Evolutionary conservation across 1,140 invertebrate species (phyloP).

Genomic region (Nixonia krombeini): DNA sequence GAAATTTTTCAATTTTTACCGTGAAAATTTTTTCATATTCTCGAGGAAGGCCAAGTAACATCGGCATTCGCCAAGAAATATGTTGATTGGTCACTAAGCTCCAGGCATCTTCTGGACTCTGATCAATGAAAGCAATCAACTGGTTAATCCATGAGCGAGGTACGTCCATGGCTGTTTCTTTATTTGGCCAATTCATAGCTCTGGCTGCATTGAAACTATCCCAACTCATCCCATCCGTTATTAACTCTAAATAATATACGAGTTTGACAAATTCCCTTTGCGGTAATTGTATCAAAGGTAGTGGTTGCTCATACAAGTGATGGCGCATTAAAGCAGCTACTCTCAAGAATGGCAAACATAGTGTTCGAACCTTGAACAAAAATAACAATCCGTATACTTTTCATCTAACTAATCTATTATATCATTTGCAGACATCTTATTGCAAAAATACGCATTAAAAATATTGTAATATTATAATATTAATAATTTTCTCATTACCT

Average conservation of each 20-base stretch:
- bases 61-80: slow-evolving; percentile 83
- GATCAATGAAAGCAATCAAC: slow-evolving; percentile 72
- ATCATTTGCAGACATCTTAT: too few relatives aligned
- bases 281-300: slow-evolving; percentile 78
- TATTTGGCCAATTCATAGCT: slow-evolving; percentile 77
- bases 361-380: slow-evolving; percentile 77
- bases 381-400: too few relatives aligned
- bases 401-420: too few relatives aligned
- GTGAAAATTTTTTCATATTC: slow-evolving; percentile 96
- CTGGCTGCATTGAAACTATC: slow-evolving; percentile 78
- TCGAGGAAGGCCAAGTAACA: slow-evolving; percentile 85
- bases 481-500: too few relatives aligned
- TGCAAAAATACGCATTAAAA: too few relatives aligned
- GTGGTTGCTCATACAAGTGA: slow-evolving; percentile 87
- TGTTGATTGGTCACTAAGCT: slow-evolving; percentile 80
- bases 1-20: too few relatives aligned
- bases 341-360: slow-evolving; percentile 88
- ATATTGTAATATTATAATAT: too few relatives aligned
- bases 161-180: slow-evolving; percentile 60
- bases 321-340: slow-evolving; percentile 86
- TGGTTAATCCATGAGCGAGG: slow-evolving; percentile 79
- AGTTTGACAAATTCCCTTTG: slow-evolving; percentile 81
- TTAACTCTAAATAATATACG: slow-evolving; percentile 82
- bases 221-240: slow-evolving; percentile 78
- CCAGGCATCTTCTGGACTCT: slow-evolving; percentile 73